These are phyloP conservation scores for Falco concolor DNA, from an alignment of 2,797 vertebrate genomes.

Conservation along the genomic window DNA sequence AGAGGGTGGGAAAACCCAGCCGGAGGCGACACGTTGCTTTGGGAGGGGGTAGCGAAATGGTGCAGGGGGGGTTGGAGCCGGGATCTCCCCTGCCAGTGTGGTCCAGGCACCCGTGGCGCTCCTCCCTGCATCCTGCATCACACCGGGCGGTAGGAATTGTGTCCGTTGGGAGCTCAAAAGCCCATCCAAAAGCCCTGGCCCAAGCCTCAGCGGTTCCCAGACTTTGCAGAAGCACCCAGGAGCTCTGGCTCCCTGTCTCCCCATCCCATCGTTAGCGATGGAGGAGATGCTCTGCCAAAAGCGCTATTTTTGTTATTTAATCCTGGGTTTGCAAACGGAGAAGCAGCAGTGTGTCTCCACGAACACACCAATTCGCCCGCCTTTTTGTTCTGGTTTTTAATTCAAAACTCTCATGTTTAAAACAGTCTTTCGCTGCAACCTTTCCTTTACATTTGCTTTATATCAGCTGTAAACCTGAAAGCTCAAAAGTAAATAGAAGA, in stretches of 20 bases:
- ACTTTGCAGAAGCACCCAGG: neutral
- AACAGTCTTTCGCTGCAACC: slow-evolving; percentile 10
- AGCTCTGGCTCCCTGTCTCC: neutral
- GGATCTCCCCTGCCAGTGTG: neutral
- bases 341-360: neutral
- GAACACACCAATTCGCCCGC: rapidly evolving
- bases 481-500: slow-evolving; percentile 49
- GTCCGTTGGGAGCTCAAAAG: neutral
- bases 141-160: rapidly evolving
- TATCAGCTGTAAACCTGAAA: neutral
- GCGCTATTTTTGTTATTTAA: rapidly evolving
- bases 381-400: neutral
- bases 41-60: neutral
- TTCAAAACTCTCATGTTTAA: neutral
- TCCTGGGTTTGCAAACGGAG: rapidly evolving
- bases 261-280: neutral
- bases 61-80: neutral
- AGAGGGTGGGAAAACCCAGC: neutral
- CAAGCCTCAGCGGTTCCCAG: neutral
- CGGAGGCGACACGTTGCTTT: neutral
- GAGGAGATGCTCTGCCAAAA: neutral
- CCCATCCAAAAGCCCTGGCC: neutral
- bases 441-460: slow-evolving; percentile 57
- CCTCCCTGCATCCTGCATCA: neutral
- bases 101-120: rapidly evolving